Conservation (phyloP, 2,113 vertebrate species). For the Cyprinus carpio region DNA sequence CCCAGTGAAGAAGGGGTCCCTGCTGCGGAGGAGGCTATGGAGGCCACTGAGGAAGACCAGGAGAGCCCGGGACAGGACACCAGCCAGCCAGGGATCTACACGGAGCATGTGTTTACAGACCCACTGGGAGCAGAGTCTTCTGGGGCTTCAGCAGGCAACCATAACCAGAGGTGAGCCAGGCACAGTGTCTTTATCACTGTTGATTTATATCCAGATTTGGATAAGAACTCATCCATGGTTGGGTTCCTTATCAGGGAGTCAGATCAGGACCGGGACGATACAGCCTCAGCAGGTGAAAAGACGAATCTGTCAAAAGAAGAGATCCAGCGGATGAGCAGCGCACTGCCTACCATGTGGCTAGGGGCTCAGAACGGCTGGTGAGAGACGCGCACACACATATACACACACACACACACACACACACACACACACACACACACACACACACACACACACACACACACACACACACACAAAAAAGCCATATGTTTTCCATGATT, state of each 20-base stretch:
- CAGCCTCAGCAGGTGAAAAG: constrained; percentile 68
- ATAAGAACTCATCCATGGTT: not conserved
- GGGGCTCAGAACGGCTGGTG: constrained; percentile 97
- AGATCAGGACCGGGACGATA: constrained; percentile 57
- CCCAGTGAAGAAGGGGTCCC: constrained; percentile 78
- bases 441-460: not conserved
- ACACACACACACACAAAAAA: not conserved
- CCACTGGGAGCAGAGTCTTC: constrained; percentile 75
- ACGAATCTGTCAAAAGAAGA: constrained; percentile 74
- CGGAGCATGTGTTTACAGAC: constrained; percentile 94
- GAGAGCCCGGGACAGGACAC: constrained; percentile 64
- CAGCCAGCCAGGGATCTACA: constrained; percentile 84
- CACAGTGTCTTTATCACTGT: not conserved
- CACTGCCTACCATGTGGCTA: constrained; percentile 94
- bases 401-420: not conserved
- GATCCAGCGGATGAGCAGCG: constrained; percentile 76
- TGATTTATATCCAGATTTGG: not conserved
- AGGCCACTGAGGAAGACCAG: constrained; percentile 82
- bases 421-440: no score
- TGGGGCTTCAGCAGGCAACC: constrained; percentile 57
- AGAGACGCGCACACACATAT: constrained; percentile 38
- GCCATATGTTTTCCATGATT: not conserved
- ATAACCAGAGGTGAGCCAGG: constrained; percentile 61
- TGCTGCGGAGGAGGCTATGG: constrained; percentile 91
- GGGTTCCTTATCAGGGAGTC: constrained; percentile 56